These are phyloP conservation scores for Megalops atlanticus DNA, from an alignment of 2,113 vertebrate genomes.

Conservation along the genomic window DNA sequence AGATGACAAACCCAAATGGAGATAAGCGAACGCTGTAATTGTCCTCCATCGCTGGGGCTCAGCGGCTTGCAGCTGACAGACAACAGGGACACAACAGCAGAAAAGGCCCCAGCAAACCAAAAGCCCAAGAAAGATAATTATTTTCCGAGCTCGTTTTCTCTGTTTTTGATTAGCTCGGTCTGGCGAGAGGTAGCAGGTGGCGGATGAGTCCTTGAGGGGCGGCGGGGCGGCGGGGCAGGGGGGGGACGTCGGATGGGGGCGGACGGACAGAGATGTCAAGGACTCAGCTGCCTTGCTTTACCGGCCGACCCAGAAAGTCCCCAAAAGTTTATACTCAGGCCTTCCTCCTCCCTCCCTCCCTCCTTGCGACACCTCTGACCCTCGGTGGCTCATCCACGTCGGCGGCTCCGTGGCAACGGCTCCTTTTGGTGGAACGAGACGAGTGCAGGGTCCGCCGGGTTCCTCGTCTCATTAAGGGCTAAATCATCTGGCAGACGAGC, in stretches of 20 bases:
- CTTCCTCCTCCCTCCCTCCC: too few species aligned
- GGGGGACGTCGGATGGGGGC: background rate
- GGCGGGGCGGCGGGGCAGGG: background rate
- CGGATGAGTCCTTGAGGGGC: background rate
- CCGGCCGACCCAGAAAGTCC: too few species aligned
- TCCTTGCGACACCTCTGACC: too few species aligned
- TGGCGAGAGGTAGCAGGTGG: background rate
- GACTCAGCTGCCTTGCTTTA: too few species aligned
- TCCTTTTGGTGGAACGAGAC: too few species aligned
- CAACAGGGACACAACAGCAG: conserved; percentile 7
- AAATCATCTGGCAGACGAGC: too few species aligned
- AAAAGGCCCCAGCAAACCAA: background rate
- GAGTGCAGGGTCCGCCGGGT: too few species aligned
- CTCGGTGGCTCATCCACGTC: too few species aligned
- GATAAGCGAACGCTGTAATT: conserved; percentile 47
- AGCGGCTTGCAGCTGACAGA: background rate
- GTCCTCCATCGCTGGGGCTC: conserved; percentile 25
- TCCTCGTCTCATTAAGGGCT: too few species aligned
- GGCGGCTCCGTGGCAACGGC: too few species aligned
- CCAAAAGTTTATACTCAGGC: too few species aligned
- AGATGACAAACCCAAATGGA: conserved; percentile 40
- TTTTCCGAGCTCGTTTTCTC: background rate
- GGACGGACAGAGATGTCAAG: background rate
- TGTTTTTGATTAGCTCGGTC: background rate
- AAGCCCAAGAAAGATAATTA: background rate